Conservation (phyloP, 2,113 vertebrate genomes). For the Aegypius monachus region DNA sequence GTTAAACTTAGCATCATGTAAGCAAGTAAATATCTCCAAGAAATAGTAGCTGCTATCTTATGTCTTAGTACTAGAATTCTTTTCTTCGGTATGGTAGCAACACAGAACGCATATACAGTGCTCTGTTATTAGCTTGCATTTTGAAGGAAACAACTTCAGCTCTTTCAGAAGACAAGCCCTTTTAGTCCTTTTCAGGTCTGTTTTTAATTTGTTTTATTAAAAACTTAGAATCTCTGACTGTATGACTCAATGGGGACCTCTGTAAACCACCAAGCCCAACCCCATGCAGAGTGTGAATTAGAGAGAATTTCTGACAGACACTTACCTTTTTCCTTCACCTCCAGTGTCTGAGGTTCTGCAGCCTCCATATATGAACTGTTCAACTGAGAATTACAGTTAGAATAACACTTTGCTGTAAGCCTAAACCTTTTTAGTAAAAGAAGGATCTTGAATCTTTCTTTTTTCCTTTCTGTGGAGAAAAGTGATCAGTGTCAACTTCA, state of each 20-base stretch:
- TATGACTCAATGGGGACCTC: not conserved
- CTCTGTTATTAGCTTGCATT: not conserved
- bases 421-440: not conserved
- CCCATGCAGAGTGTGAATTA: not conserved
- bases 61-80: not conserved
- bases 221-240: not conserved
- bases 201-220: not conserved
- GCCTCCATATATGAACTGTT: not conserved
- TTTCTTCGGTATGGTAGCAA: not conserved
- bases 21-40: not conserved
- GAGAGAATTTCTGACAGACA: not conserved
- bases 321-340: not conserved
- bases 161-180: not conserved
- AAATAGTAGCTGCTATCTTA: not conserved
- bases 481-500: not conserved
- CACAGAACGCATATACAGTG: not conserved
- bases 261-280: not conserved
- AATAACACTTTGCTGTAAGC: not conserved
- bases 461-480: not conserved
- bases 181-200: not conserved
- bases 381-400: not conserved
- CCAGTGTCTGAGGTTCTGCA: not conserved
- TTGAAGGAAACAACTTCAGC: not conserved
- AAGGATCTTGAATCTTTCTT: not conserved
- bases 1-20: not conserved